Evolutionary conservation across 1,140 invertebrate species (phyloP).

Genomic region (Nasonia vitripennis): DNA sequence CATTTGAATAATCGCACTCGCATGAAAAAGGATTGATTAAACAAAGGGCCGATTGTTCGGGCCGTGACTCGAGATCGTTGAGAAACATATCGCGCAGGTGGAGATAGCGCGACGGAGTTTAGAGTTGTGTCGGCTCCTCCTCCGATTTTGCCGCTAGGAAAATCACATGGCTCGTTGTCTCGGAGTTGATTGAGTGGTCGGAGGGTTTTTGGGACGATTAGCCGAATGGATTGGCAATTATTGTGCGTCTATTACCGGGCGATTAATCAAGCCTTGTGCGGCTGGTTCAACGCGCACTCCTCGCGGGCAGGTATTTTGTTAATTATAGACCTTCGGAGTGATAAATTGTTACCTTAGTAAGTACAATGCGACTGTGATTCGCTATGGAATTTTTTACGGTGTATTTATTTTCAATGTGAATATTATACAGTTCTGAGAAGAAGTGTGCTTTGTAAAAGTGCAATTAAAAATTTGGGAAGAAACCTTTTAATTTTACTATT

Average conservation of each 20-base stretch:
- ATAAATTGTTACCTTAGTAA: too few species aligned
- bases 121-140: background rate
- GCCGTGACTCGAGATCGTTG: background rate
- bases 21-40: slow-evolving; percentile 47
- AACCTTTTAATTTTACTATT: too few species aligned
- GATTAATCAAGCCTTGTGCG: background rate
- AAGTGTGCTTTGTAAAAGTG: too few species aligned
- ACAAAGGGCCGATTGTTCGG: slow-evolving; percentile 49
- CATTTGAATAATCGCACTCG: slow-evolving; percentile 42
- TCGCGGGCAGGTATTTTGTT: background rate
- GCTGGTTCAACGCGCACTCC: too few species aligned
- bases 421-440: too few species aligned
- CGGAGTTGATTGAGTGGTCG: background rate
- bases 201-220: background rate
- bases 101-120: background rate
- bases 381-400: too few species aligned
- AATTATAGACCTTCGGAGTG: background rate
- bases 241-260: background rate
- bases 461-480: too few species aligned
- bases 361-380: too few species aligned
- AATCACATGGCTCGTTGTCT: background rate
- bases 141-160: background rate
- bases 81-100: background rate
- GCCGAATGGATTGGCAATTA: background rate
- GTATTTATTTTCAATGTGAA: too few species aligned